Evolutionary conservation across 2,888 invertebrate species (phyloP), one percentile per base, ranked within the genome.

Genomic region (Lycia hirtaria): DNA sequence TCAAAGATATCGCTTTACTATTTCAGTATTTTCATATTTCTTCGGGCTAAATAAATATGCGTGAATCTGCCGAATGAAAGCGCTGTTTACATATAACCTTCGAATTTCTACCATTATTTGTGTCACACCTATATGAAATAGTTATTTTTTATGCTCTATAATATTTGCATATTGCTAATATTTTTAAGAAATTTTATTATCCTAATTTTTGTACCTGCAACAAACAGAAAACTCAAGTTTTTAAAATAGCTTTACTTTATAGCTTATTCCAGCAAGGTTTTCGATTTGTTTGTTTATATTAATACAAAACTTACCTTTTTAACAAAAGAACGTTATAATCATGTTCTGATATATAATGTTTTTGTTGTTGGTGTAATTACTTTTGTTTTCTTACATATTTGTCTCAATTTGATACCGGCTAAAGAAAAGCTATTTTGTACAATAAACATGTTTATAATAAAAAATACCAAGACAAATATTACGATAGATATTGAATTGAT

Each of bases 231-330:
- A 15, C 3, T 2, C 30, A 4, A 35, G 9, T 41, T 28, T 48
- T 17, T 26, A 32, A 19, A 33, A 14, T 14, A 10, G 3, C 15
- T 20, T 33, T 40, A 3, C 12, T 24, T 32, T 20, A 28, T 15
- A 32, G n/a, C 3, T 33, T 10, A 1, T 33, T 55, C 55, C 55
- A 53, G 55, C 48, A 55, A 49, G 49, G 48, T 55, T 22, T 10
- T 35, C n/a, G 1, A 35, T n/a, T 22, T 24, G 10, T 17, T n/a
- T n/a, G 4, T 41, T 10, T 15, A 10, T 12, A 7, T 15, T 26
- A 10, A 28, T 10, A 14, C 7, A 22, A 24, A 22, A 40, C 9
- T 38, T 5, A 22, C 1, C 5, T 12, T 38, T 7, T n/a, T 6
- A 12, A 37, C 3, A 7, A 3, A 33, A 12, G 3, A 30, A 4